Percentiles rank a stretch among this genome's conserved stretches.
phyloP scores from a whole-genome alignment of 2,797 vertebrate species.

The Sebastiscus albofasciatus region DNA sequence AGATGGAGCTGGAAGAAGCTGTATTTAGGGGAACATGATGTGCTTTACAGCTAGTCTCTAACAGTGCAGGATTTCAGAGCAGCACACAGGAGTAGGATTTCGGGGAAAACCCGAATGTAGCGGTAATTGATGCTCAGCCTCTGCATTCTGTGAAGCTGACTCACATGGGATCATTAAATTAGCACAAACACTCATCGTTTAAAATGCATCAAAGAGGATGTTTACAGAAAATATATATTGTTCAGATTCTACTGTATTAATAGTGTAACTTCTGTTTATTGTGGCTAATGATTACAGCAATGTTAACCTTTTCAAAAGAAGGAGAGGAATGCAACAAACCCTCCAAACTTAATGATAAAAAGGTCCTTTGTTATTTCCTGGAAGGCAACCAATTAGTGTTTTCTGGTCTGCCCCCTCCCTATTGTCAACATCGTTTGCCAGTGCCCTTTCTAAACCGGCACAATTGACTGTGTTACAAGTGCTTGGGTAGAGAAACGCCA shows the following conservation, averaged over 20 bases:
- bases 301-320: not conserved
- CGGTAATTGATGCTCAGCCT: conserved; percentile 12
- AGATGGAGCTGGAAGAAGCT: not conserved
- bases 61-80: not conserved
- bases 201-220: not conserved
- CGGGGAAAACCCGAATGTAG: conserved; percentile 28
- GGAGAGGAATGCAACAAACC: not conserved
- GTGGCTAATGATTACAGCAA: not conserved
- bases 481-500: not conserved
- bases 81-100: conserved; percentile 8
- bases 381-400: not conserved
- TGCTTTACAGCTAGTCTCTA: not conserved
- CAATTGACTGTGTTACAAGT: not conserved
- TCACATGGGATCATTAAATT: conserved; percentile 11
- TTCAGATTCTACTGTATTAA: not conserved
- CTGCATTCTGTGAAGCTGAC: conserved; percentile 15
- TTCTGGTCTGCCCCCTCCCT: not conserved
- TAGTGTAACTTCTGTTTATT: not conserved
- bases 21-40: not conserved
- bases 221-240: not conserved
- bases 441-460: not conserved
- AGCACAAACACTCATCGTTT: conserved; percentile 20
- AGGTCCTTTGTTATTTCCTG: not conserved
- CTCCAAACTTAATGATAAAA: not conserved
- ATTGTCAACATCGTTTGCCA: not conserved